Evolutionary conservation across 1,140 invertebrate genomes (phyloP), one percentile per base, ranked within the genome.

Genomic region (Ostrea denselamellosa): DNA sequence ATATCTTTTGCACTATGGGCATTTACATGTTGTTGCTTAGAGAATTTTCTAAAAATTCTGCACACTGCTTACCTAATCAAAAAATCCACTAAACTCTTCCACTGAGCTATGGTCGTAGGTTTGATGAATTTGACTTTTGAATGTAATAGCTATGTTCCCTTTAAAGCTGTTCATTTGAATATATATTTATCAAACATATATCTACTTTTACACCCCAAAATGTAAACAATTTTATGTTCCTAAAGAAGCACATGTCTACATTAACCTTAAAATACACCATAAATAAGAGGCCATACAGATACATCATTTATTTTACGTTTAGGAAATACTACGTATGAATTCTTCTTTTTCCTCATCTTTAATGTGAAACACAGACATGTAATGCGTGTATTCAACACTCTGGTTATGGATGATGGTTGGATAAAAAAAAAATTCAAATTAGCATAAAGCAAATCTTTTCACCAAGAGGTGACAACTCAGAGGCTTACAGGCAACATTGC

Each of bases 191-290:
- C n/a, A 17, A 62, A 62, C 56, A 62, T 19, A 44, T 44, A 44
- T 44, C n/a, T 62, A 14, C 68, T 71, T 34, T 71, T 8, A 71
- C 25, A 14, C 22, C 22, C 12, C 25, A 71, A 71, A 28, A 71
- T 25, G 68, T 71, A 71, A 71, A 71, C 68, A 71, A 71, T 25
- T 71, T 71, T 71, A 71, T 34, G 25, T 71, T 71, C 22, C 25
- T 9, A 25, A 62, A 19, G 56, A 19, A 62, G 12, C 17, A 7
- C 56, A 8, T 62, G 7, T 62, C 56, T 19, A 62, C 56, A 19
- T n/a, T 62, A 62, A 19, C 56, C 56, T 19, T 62, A n/a, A n/a
- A 62, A 19, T 4, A 62, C 8, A n/a, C 3, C n/a, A 44, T 44
- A 44, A 44, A 44, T 44, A 44, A 44, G 2, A 44, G 5, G 1